Conservation (phyloP, 2,797 vertebrate genomes). For the Loriculus beryllinus region DNA sequence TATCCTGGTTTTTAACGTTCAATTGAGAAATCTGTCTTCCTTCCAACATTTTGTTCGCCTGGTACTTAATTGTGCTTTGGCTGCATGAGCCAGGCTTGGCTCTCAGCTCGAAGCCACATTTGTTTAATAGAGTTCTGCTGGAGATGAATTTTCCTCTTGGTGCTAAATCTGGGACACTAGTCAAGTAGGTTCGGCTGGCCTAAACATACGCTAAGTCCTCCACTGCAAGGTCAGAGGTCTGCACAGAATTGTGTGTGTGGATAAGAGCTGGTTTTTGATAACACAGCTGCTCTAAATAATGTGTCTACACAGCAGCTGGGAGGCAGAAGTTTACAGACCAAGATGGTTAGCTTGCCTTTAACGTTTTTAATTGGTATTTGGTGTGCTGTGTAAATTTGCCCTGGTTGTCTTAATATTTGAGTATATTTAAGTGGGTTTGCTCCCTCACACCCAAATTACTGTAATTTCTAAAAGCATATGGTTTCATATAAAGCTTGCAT, state of each 20-base stretch:
- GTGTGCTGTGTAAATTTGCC: neutral
- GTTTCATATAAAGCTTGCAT: neutral
- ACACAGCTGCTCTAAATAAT: neutral
- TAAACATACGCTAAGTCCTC: neutral
- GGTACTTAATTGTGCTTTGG: neutral
- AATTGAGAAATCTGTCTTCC: neutral
- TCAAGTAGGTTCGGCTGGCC: neutral
- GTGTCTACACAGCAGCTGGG: neutral
- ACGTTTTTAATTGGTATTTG: neutral
- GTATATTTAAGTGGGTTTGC: neutral
- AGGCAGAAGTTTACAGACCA: neutral
- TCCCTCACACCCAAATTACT: neutral
- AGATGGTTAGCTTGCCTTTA: neutral
- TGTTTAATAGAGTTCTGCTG: neutral
- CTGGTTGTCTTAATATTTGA: neutral
- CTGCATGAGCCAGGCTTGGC: neutral
- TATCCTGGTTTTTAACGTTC: neutral
- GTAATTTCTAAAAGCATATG: neutral
- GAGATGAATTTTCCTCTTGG: neutral
- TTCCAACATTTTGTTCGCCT: neutral
- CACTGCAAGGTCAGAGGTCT: neutral
- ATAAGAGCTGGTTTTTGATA: neutral
- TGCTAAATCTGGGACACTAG: neutral
- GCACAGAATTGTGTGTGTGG: neutral
- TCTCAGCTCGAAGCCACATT: neutral